Evolutionary conservation across 2,888 invertebrate genomes (phyloP).

Genomic region (Cheilosia pagana): DNA sequence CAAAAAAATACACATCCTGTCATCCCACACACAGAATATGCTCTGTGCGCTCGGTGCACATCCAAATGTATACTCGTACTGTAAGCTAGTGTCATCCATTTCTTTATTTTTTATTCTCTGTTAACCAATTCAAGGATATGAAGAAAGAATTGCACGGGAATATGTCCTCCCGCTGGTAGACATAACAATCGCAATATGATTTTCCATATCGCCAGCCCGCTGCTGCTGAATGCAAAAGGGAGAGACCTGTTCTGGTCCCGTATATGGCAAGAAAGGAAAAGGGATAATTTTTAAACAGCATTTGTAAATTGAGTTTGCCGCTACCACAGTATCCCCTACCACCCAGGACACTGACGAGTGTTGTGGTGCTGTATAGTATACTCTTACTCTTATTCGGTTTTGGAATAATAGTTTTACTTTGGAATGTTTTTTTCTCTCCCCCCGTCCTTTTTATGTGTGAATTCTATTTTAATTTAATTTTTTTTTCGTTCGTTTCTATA

Average conservation of each 20-base stretch:
- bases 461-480: slow-evolving; percentile 63
- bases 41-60: slow-evolving; percentile 32
- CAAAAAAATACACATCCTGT: slow-evolving; percentile 49
- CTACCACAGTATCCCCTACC: slow-evolving; percentile 28
- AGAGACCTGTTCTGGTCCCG: slow-evolving; percentile 30
- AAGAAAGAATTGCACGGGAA: slow-evolving; percentile 42
- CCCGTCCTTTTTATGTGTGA: slow-evolving; percentile 28
- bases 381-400: slow-evolving; percentile 39
- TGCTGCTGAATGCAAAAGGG: slow-evolving; percentile 22
- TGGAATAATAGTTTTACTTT: slow-evolving; percentile 69
- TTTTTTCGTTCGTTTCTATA: slow-evolving; percentile 27
- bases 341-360: neutral
- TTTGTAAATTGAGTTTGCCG: slow-evolving; percentile 70
- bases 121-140: slow-evolving; percentile 64
- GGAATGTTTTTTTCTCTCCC: slow-evolving; percentile 33
- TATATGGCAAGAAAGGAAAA: slow-evolving; percentile 25
- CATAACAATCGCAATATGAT: slow-evolving; percentile 71
- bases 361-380: neutral
- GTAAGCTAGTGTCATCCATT: slow-evolving; percentile 68
- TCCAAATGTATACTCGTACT: slow-evolving; percentile 39
- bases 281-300: slow-evolving; percentile 74
- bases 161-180: slow-evolving; percentile 55
- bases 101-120: slow-evolving; percentile 54
- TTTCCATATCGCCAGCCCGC: slow-evolving; percentile 47
- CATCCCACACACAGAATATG: slow-evolving; percentile 48